Conservation (phyloP, 2,888 invertebrate species). For the Tetrapedia diversipes region DNA sequence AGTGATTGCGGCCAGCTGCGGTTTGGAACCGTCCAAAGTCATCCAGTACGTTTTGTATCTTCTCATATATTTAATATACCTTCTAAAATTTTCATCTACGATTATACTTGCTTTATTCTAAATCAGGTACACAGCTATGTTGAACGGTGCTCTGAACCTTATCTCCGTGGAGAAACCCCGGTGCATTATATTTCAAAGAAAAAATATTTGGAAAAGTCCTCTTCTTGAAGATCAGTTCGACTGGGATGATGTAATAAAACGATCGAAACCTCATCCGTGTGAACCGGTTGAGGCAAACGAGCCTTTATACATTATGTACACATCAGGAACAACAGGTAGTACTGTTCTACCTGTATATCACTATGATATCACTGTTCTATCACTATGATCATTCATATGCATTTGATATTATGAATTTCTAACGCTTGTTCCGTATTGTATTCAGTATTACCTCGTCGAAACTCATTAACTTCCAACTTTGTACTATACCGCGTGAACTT, state of each 20-base stretch:
- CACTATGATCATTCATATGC: too few species aligned
- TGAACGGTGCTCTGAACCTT: conserved; percentile 91
- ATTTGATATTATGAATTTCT: background rate
- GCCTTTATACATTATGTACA: conserved; percentile 95
- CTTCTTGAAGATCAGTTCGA: conserved; percentile 88
- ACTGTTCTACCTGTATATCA: conserved; percentile 14
- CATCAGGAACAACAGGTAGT: conserved; percentile 92
- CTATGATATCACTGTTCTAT: too few species aligned
- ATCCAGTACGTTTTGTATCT: conserved; percentile 85
- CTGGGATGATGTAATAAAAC: conserved; percentile 89
- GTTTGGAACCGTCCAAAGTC: conserved; percentile 93
- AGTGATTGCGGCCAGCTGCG: conserved; percentile 95
- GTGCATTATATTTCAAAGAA: conserved; percentile 93
- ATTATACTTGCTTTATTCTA: background rate
- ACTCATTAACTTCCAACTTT: background rate
- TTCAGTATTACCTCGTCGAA: conserved; percentile 32
- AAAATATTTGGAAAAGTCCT: conserved; percentile 86
- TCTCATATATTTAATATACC: background rate
- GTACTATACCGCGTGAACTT: background rate
- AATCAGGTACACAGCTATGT: conserved; percentile 88
- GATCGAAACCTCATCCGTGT: conserved; percentile 89
- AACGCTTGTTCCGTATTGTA: background rate
- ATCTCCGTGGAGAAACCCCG: conserved; percentile 88
- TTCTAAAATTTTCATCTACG: too few species aligned
- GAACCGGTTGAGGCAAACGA: conserved; percentile 94